Base-by-base conservation (phyloP, 2,113 vertebrate genomes). In the Bungarus multicinctus region DNA sequence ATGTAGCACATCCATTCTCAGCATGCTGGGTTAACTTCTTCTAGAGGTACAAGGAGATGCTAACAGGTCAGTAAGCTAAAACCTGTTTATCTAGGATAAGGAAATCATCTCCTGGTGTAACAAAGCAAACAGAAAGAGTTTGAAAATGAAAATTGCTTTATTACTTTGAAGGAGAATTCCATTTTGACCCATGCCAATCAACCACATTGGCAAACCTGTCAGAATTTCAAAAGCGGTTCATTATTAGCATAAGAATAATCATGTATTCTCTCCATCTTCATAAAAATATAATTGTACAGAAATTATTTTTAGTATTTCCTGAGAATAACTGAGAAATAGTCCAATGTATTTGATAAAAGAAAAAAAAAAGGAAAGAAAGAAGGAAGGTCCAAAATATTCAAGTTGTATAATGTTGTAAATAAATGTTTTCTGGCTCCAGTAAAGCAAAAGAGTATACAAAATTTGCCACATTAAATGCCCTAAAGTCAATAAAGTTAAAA, bases 1-100 rank as follows among this genome's bases (percentile, higher is more conserved):
- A 95, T 94, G 95, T 94, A 95, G 92, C 93, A 94, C 93, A 97
- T 90, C 94, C 25, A 0, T 96, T 95, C 94, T 94, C 95, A 95
- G 94, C 92, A 87, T 93, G 96, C 91, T 90, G 88, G 94, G 87
- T 93, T 88, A 81, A 0, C 87, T 89, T 95, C 95, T 96, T 95
- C 89, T 93, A 93, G 91, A 8, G 39, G 91, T 95, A 94, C 94
- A 95, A 96, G 95, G 91, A 91, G 92, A 47, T 47, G 54, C 55
- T 88, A 93, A 43, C 93, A 4, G 52, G 93, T 92, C 52, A 74
- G 86, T 91, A 92, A 45, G 81, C 45, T 55, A 85, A 45, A 27
- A 25, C 85, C 25, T 81, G 52, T 90, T 53, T 43, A 39, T 3
- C 81, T 64, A 88, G 90, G 34, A 14, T 85, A 90, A 91, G 55